Evolutionary conservation across 2,797 vertebrate species (phyloP).

Genomic region (Sparidentex hasta): DNA sequence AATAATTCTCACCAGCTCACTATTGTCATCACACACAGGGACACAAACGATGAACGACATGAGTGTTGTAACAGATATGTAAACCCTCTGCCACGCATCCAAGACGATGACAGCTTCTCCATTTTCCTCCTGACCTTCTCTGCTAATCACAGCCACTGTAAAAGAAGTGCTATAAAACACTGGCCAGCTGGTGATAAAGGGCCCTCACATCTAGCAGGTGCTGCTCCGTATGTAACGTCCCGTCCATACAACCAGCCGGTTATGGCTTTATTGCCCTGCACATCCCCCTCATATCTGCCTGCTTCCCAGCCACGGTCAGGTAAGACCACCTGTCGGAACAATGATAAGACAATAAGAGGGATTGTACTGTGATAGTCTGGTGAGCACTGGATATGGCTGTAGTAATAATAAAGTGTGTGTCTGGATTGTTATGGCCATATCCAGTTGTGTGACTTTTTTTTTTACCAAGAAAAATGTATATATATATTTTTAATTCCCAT

Average conservation of each 20-base stretch:
- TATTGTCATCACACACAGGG: slow-evolving; percentile 12
- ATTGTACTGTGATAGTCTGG: slow-evolving; percentile 61
- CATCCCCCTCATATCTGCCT: slow-evolving; percentile 83
- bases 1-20: slow-evolving; percentile 1
- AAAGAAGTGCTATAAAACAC: slow-evolving; percentile 83
- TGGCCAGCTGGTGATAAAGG: slow-evolving; percentile 82
- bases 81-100: slow-evolving; percentile 35
- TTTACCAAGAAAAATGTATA: no score
- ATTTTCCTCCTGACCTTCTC: slow-evolving; percentile 75
- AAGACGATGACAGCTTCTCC: slow-evolving; percentile 61
- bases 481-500: slow-evolving; percentile 1
- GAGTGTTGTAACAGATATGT: slow-evolving; percentile 33
- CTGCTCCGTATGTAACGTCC: slow-evolving; percentile 77
- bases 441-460: neutral
- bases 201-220: slow-evolving; percentile 84
- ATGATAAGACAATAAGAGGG: slow-evolving; percentile 78
- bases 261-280: slow-evolving; percentile 86
- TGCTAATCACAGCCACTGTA: slow-evolving; percentile 79
- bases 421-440: slow-evolving; percentile 5
- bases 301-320: slow-evolving; percentile 73
- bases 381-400: slow-evolving; percentile 58
- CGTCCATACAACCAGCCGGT: slow-evolving; percentile 78
- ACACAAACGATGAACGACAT: slow-evolving; percentile 24
- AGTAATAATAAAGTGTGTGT: slow-evolving; percentile 59
- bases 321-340: slow-evolving; percentile 85